Conservation (phyloP, 1,140 invertebrate species). For the Calycopis cecrops region DNA sequence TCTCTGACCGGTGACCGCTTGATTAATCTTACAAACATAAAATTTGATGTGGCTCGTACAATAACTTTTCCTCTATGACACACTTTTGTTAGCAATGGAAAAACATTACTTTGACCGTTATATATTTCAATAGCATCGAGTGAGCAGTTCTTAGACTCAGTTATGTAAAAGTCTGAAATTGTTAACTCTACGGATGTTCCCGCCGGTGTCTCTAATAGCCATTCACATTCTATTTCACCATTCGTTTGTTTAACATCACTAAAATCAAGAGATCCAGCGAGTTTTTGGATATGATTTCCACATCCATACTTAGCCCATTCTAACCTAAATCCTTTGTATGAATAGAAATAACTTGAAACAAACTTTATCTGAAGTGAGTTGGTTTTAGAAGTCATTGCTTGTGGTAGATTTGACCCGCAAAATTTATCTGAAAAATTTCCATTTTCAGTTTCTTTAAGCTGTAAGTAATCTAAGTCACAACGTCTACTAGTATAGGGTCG, state of each 20-base stretch:
- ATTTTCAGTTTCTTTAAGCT: slow-evolving; percentile 48
- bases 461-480: slow-evolving; percentile 46
- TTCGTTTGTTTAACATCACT: slow-evolving; percentile 69
- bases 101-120: slow-evolving; percentile 77
- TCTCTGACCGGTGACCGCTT: slow-evolving; percentile 50
- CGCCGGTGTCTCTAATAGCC: slow-evolving; percentile 81
- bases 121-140: slow-evolving; percentile 82
- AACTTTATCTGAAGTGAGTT: slow-evolving; percentile 84
- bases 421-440: slow-evolving; percentile 66
- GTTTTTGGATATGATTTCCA: slow-evolving; percentile 75
- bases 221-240: slow-evolving; percentile 81
- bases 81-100: slow-evolving; percentile 77
- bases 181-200: slow-evolving; percentile 82
- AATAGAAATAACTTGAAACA: slow-evolving; percentile 62
- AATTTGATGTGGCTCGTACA: slow-evolving; percentile 41
- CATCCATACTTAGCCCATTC: slow-evolving; percentile 79
- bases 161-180: slow-evolving; percentile 82
- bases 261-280: slow-evolving; percentile 68
- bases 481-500: no score
- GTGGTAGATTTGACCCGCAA: slow-evolving; percentile 80
- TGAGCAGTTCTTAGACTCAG: slow-evolving; percentile 76
- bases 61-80: slow-evolving; percentile 75
- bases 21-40: slow-evolving; percentile 43
- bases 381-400: slow-evolving; percentile 78
- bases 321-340: slow-evolving; percentile 75